Base-by-base conservation (phyloP, 2,113 vertebrate species). In the Urocolius indicus region DNA sequence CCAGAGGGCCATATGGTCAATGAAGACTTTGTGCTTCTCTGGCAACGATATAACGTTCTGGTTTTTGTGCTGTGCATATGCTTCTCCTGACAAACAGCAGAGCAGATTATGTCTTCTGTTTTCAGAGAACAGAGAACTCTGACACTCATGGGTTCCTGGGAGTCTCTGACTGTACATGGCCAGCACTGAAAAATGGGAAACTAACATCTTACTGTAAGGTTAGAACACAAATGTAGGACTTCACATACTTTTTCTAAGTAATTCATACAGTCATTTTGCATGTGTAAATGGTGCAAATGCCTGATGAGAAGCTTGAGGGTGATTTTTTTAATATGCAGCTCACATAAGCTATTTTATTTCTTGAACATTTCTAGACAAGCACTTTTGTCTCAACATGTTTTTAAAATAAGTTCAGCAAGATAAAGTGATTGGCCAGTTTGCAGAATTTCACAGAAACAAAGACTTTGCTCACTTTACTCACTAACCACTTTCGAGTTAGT, bases 11-110 rank as follows among this genome's bases (percentile, higher is more conserved):
- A 79, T 32, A 58, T 46, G 63, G 85, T 30, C 71, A 61, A 3
- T 9, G 23, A 65, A 72, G 71, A 41, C 66, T 81, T 48, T 14
- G 29, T 72, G 74, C 38, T 73, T 73, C 22, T 43, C 65, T 51
- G 65, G 61, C 43, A 38, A 5, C 2, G 6, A 51, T 36, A 19
- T 0, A 82, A 43, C 0, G 0, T 49, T 54, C 67, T 75, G 74
- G 2, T 1, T 6, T 91, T 76, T n/a, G 16, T 85, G 78, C 58
- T 41, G 30, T 36, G 18, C 66, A 41, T 45, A 63, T 51, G 80
- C 52, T 68, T 22, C 77, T 63, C n/a, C 52, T n/a, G 34, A 30
- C 52, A 45, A 82, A 4, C 57, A 75, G 84, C 27, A 68, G n/a
- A 79, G 36, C 30, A 79, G 36, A 83, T 36, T 12, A 63, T 30